Conservation (phyloP, 2,113 vertebrate species). For the Hippoglossus stenolepis region DNA sequence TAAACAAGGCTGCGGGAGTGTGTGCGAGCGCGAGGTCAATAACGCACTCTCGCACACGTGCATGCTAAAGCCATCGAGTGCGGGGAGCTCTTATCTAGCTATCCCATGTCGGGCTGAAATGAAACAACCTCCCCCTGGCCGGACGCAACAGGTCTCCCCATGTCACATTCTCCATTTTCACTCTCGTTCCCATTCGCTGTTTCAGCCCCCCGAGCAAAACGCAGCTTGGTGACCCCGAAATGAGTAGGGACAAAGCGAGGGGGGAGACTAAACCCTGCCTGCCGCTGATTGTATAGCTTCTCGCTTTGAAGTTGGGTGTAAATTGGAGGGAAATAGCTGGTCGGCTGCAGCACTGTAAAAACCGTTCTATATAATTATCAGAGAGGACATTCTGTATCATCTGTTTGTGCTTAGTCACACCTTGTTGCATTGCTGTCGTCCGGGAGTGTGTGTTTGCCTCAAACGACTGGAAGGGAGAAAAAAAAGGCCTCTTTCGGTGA, state of each 20-base stretch:
- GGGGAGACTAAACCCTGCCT: not conserved
- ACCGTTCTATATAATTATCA: not conserved
- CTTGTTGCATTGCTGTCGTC: conserved; percentile 5
- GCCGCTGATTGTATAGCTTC: not conserved
- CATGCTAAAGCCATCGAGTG: conserved; percentile 13
- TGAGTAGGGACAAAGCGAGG: not conserved
- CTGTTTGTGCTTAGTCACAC: conserved; percentile 7
- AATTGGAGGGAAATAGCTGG: conserved; percentile 23
- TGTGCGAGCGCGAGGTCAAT: not conserved
- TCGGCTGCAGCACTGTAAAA: not conserved
- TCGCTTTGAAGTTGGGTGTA: not conserved
- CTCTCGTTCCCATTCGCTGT: conserved; percentile 22
- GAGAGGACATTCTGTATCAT: conserved; percentile 11
- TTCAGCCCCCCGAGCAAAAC: conserved; percentile 24
- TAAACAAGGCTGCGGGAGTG: conserved; percentile 32
- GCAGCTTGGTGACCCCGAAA: conserved; percentile 30
- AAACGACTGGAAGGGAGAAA: conserved; percentile 24
- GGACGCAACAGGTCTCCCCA: conserved; percentile 59
- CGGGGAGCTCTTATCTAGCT: conserved; percentile 46
- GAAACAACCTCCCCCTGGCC: conserved; percentile 34
- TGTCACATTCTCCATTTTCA: conserved; percentile 7
- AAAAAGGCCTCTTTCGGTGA: conserved; percentile 21
- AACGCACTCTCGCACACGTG: conserved; percentile 1
- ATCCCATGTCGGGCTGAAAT: conserved; percentile 55
- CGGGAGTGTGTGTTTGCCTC: conserved; percentile 15